Evolutionary conservation across 37 sponge, comb jelly and placozoan genomes (phyloP).

Genomic region (Tethya wilhelma): DNA sequence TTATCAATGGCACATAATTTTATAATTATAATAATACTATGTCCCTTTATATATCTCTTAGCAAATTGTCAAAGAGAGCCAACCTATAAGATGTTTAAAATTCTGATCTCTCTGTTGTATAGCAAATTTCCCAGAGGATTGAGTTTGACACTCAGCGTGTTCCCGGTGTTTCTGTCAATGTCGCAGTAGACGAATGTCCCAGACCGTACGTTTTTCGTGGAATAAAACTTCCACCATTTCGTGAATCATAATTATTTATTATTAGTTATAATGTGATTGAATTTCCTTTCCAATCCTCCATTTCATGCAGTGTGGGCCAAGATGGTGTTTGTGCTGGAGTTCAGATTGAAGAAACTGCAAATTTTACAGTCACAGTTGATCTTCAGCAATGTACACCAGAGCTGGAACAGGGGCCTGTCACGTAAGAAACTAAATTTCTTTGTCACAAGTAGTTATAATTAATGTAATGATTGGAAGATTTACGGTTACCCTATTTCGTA

Average conservation of each 20-base stretch:
- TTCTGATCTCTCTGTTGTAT: too few species aligned
- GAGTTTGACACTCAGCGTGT: slow-evolving; percentile 34
- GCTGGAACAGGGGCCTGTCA: not conserved
- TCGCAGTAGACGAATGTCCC: not conserved
- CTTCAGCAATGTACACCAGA: slow-evolving; percentile 40
- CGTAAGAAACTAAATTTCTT: too few species aligned
- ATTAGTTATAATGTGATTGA: not conserved
- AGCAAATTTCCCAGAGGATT: slow-evolving; percentile 61
- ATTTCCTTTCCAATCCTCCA: not conserved
- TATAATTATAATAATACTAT: not conserved
- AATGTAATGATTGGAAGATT: too few species aligned
- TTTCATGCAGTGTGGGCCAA: slow-evolving; percentile 5
- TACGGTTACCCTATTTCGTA: too few species aligned
- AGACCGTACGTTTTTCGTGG: not conserved
- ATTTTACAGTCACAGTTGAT: slow-evolving; percentile 9
- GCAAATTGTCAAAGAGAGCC: too few species aligned
- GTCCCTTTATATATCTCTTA: not conserved
- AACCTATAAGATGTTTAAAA: too few species aligned
- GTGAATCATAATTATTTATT: not conserved
- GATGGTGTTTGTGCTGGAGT: slow-evolving; percentile 57
- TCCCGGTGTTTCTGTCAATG: slow-evolving; percentile 31
- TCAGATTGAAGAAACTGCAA: slow-evolving; percentile 15
- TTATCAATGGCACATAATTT: too few species aligned
- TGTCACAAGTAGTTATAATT: too few species aligned
- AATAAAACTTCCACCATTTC: not conserved